phyloP scores from a whole-genome alignment of 1,140 invertebrate species.

The Hesperophylax magnus region DNA sequence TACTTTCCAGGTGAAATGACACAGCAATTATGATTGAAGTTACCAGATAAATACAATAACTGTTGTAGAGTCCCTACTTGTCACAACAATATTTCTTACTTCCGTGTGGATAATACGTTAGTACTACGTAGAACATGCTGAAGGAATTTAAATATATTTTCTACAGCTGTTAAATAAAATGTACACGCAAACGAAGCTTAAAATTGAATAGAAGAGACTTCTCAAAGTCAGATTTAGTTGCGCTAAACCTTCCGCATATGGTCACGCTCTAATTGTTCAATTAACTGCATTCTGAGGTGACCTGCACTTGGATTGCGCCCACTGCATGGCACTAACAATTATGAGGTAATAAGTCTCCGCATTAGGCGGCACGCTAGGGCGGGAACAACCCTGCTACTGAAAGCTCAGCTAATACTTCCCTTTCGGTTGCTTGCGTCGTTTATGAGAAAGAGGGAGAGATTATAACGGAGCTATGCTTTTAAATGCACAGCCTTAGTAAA shows the following conservation, averaged over 20 bases:
- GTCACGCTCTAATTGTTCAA: conserved; percentile 28
- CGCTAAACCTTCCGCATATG: conserved; percentile 5
- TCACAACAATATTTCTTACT: too few relatives aligned
- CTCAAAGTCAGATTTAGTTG: conserved; percentile 11
- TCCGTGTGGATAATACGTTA: too few relatives aligned
- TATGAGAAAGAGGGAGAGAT: too few relatives aligned
- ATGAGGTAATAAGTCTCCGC: conserved; percentile 17
- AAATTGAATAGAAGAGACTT: background rate
- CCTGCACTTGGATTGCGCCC: conserved; percentile 22
- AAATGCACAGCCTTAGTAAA: background rate
- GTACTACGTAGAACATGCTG: too few relatives aligned
- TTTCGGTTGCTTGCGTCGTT: background rate
- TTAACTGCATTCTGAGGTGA: conserved; percentile 16
- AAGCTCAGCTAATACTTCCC: too few relatives aligned
- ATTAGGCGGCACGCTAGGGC: conserved; percentile 3
- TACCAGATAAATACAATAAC: too few relatives aligned
- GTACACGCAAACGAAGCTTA: too few relatives aligned
- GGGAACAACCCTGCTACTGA: background rate
- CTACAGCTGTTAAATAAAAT: background rate
- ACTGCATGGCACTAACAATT: conserved; percentile 6
- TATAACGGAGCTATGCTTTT: background rate
- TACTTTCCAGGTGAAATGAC: too few relatives aligned
- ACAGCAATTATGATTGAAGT: too few relatives aligned
- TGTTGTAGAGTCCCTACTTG: too few relatives aligned
- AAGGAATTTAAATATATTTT: background rate